Evolutionary conservation across 92 coral and sea anemone genomes (phyloP).

Genomic region (Chrysogorgia sp.): DNA sequence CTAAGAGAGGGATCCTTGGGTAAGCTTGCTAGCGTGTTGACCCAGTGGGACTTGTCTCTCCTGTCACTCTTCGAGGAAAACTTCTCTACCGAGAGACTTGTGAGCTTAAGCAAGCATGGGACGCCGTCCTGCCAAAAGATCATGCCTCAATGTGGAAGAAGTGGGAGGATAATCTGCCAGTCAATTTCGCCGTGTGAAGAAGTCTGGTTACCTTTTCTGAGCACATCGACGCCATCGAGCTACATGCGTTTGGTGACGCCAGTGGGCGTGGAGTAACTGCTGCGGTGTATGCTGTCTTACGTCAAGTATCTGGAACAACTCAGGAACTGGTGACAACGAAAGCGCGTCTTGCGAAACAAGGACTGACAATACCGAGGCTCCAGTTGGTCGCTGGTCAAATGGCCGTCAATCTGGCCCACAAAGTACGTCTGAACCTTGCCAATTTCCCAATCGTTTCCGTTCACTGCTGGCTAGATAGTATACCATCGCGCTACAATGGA

Average conservation of each 20-base stretch:
- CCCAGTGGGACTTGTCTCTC: conserved; percentile 25
- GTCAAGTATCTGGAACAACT: not conserved
- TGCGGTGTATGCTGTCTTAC: not conserved
- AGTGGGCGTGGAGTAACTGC: not conserved
- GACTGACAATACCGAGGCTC: not conserved
- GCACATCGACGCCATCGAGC: not conserved
- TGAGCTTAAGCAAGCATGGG: conserved; percentile 9
- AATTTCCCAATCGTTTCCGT: not conserved
- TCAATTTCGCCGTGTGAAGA: not conserved
- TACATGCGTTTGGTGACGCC: conserved; percentile 11
- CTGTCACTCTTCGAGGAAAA: conserved; percentile 25
- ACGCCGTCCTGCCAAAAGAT: not conserved
- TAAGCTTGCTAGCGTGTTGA: conserved; percentile 12
- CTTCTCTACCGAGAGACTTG: conserved; percentile 17
- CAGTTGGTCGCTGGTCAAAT: conserved; percentile 7
- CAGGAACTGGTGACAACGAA: not conserved
- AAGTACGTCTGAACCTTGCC: not conserved
- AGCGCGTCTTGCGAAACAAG: conserved; percentile 1
- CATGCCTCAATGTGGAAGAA: not conserved
- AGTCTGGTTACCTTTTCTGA: not conserved
- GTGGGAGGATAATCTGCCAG: not conserved
- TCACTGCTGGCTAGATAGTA: not conserved
- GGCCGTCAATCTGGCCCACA: not conserved
- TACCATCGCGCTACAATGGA: not conserved
- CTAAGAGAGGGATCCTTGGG: conserved; percentile 7